A percentile compares a stretch with the other conserved stretches of the same genome.
These are phyloP conservation scores for Astreopora myriophthalma DNA, from an alignment of 64 coral and sea anemone genomes.

Conservation along the genomic window DNA sequence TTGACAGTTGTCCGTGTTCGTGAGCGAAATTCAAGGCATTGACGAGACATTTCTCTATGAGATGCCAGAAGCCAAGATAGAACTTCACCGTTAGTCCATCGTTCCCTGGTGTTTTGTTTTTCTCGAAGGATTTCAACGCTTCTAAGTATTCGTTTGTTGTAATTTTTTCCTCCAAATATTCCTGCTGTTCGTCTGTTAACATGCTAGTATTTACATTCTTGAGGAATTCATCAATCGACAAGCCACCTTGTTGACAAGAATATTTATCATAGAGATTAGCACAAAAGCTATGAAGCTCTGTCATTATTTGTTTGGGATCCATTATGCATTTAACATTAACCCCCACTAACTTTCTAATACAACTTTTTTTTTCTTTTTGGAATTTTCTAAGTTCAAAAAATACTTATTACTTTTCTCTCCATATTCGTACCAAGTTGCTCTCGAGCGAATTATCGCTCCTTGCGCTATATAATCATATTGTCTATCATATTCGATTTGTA, in stretches of 20 bases:
- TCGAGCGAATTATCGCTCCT: constrained; percentile 44
- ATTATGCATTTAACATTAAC: too few relatives aligned
- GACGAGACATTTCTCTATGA: background rate
- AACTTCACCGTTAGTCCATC: constrained; percentile 2
- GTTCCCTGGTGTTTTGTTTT: too few relatives aligned
- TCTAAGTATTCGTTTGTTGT: too few relatives aligned
- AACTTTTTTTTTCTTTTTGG: too few relatives aligned
- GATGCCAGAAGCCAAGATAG: constrained; percentile 28
- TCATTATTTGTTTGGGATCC: too few relatives aligned
- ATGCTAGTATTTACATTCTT: too few relatives aligned
- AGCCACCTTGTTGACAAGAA: background rate
- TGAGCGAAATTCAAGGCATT: background rate
- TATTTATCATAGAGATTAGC: too few relatives aligned
- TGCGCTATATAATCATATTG: constrained; percentile 66
- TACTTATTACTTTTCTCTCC: constrained; percentile 35
- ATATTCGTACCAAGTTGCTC: constrained; percentile 44
- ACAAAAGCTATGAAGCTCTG: too few relatives aligned
- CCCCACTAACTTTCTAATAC: too few relatives aligned
- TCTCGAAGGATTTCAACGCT: too few relatives aligned
- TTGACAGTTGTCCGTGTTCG: background rate
- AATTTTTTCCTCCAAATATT: too few relatives aligned
- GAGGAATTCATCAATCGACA: background rate
- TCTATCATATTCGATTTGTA: constrained; percentile 45
- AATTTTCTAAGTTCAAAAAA: constrained; percentile 10
- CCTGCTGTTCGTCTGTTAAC: too few relatives aligned